Evolutionary conservation across 1,140 invertebrate genomes (phyloP), one percentile per base, ranked within the genome.

Genomic region (Euschistus heros): DNA sequence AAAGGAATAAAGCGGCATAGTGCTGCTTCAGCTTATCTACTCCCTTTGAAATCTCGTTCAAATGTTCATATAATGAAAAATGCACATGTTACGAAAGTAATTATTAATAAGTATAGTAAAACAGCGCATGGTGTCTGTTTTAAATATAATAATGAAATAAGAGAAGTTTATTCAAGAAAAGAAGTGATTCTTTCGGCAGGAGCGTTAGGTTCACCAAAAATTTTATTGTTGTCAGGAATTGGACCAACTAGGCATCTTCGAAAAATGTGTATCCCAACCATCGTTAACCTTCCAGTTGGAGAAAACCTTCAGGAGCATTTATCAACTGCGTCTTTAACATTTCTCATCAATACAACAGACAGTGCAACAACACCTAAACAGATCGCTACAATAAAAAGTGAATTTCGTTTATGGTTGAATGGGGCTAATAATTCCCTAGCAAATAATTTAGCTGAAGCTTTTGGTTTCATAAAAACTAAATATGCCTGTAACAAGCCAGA

Each of bases 241-340:
- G 68, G 68, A 0, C 68, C 61, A 24, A 64, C 22, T n/a, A 52
- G 66, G 0, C 64, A 66, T 64, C 47, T 69, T 30, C 57, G 66
- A 18, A 7, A 62, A 20, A 27, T 69, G 42, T 50, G 57, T 15
- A 85, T 91, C 26, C 68, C 65, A 3, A 76, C 77, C 7, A 74
- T 78, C 0, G 64, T 76, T 24, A 73, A 76, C 14, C 79, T 87
- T 62, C 79, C 81, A 0, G 83, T 85, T 3, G 84, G 84, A 6
- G 64, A 79, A 42, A 81, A 83, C 71, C 78, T 85, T 62, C 81
- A 85, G 72, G 86, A 88, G 71, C 87, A 89, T 71, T 72, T 85
- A 27, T 88, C 86, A 0, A 80, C 86, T 55, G 82, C 33, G 1
- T 10, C 82, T 24, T 82, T 82, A 1, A 82, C 82, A 0, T 88